Evolutionary conservation across 2,113 vertebrate species (phyloP), one percentile per base, ranked within the genome.

Genomic region (Ammodytes marinus): DNA sequence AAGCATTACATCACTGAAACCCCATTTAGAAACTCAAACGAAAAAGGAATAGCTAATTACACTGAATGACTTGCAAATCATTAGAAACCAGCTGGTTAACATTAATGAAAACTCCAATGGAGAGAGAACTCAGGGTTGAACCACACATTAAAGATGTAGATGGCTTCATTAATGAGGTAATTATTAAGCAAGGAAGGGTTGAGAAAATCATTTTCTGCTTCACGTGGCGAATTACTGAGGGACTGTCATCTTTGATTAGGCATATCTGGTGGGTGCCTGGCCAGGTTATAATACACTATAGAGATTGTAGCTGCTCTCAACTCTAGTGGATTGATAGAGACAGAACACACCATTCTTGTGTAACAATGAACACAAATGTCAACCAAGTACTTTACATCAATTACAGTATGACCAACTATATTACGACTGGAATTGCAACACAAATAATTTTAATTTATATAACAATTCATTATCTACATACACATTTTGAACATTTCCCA

Each of bases 201-300:
- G 86, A 86, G 80, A 88, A 92, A 93, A 91, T 76, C 4, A 91
- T 90, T 91, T 86, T 84, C 79, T 86, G 84, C 90, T 90, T 88
- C 82, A 82, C 64, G 70, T 67, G 59, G 58, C 40, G n/a, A 83
- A 80, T 84, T 77, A 83, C 74, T 77, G 58, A 78, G 72, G 55
- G 82, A 80, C 72, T 75, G 70, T 74, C 82, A 74, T 67, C 68
- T 90, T 37, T 82, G 74, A 85, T 89, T 85, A 61, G 61, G 49
- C 14, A 7, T 35, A 61, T 70, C 58, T 85, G 80, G 7, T 42
- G 17, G n/a, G 14, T 54, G 69, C 58, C 76, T 53, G 3, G 9
- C 15, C 14, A 69, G 42, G 53, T 86, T 60, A 6, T 17, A 54
- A 39, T 65, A 50, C 53, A 52, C 46, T 7, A 8, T 3, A 10